Base-by-base conservation (phyloP, 2,113 vertebrate genomes). In the Atractosteus spatula region DNA sequence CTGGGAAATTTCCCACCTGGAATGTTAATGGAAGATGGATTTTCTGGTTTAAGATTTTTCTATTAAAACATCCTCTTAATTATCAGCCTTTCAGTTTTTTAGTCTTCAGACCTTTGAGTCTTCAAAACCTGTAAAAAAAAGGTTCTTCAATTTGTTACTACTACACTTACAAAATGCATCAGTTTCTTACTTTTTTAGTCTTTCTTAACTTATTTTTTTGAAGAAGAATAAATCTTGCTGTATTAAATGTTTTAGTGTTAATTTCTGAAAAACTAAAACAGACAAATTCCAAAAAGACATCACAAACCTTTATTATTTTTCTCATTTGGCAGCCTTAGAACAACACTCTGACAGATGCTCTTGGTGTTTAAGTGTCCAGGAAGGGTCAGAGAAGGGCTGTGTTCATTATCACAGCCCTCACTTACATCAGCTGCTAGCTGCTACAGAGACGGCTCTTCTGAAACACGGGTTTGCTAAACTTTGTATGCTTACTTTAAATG, bases 331-430 rank as follows among this genome's bases (percentile, higher is more conserved):
- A 74, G 79, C 78, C 81, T 78, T 83, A 73, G 81, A 78, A 86
- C 69, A 71, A 78, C 45, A 72, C 5, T 79, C 77, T 86, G 88
- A 92, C 82, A 89, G 88, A 88, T 82, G 41, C 3, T 69, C 78
- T 80, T 82, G 59, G 55, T 57, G 68, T 65, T 61, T 29, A 29
- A 57, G 59, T 64, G 12, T 67, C 17, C 54, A 68, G 56, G 70
- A 69, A 61, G 47, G 5, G 5, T 51, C 14, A 11, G 14, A 44
- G 41, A 17, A 65, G 54, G 56, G 45, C 7, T 41, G 8, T 44
- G 57, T 41, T 62, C 29, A 47, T 61, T 66, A 54, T 42, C 29
- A 8, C 59, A 59, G 67, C 62, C 45, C 45, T 68, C 10, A 51
- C 10, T 1, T 10, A 29, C 2, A 29, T 29, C 29, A 29, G 10